Evolutionary conservation across 2,888 invertebrate species (phyloP).

Genomic region (Leptinotarsa rubiginosa): DNA sequence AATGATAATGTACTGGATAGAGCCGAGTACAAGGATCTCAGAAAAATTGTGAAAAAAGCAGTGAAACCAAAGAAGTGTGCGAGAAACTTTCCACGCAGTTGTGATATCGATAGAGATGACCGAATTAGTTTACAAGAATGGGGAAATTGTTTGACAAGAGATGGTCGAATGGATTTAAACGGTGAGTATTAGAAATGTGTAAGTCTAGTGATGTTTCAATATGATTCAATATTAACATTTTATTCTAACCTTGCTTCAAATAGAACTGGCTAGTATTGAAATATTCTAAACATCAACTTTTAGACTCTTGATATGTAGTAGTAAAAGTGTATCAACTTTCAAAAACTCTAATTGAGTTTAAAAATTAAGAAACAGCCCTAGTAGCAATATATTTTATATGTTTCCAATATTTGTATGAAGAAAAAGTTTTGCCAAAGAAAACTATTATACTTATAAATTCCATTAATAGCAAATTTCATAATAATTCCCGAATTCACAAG

Average conservation of each 20-base stretch:
- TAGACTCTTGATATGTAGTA: too few species aligned
- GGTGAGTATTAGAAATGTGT: constrained; percentile 72
- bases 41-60: constrained; percentile 86
- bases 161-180: constrained; percentile 74
- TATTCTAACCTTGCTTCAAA: neutral
- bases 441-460: too few species aligned
- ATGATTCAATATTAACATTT: neutral
- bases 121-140: constrained; percentile 85
- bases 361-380: too few species aligned
- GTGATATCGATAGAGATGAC: constrained; percentile 86
- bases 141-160: constrained; percentile 85
- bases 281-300: neutral
- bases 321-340: too few species aligned
- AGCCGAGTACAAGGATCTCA: constrained; percentile 84
- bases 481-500: too few species aligned
- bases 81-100: constrained; percentile 86
- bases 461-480: too few species aligned
- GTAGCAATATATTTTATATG: too few species aligned
- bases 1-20: constrained; percentile 81
- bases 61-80: constrained; percentile 92
- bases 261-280: neutral
- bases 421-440: too few species aligned
- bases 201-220: neutral
- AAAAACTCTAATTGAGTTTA: too few species aligned
- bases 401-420: too few species aligned